Conservation (phyloP, 2,888 invertebrate genomes). For the Ischnura elegans region DNA sequence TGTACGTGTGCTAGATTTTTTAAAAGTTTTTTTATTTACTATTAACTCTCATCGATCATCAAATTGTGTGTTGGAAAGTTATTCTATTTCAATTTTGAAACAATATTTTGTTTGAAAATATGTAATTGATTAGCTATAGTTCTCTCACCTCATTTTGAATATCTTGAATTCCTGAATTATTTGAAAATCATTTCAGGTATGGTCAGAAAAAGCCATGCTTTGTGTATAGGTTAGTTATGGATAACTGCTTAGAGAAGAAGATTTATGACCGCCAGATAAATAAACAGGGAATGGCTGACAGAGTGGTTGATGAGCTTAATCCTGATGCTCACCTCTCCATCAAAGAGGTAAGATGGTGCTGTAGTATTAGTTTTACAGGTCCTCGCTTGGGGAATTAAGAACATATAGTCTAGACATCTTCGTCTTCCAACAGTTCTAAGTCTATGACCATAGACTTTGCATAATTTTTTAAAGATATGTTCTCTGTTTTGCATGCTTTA, state of each 20-base stretch:
- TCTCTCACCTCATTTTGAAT: not conserved
- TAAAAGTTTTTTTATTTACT: too few species aligned
- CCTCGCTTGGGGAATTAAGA: too few species aligned
- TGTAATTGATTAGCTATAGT: not conserved
- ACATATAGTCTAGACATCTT: too few species aligned
- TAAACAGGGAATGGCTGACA: slow-evolving; percentile 98
- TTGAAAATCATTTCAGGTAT: slow-evolving; percentile 82
- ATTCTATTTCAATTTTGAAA: too few species aligned
- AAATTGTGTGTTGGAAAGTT: too few species aligned
- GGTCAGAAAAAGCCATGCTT: slow-evolving; percentile 97
- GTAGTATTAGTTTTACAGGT: not conserved
- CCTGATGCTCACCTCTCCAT: slow-evolving; percentile 95
- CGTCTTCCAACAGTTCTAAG: too few species aligned
- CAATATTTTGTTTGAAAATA: too few species aligned
- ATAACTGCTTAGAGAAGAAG: slow-evolving; percentile 97
- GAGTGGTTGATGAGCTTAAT: slow-evolving; percentile 98
- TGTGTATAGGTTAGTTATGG: slow-evolving; percentile 97
- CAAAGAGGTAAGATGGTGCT: slow-evolving; percentile 84
- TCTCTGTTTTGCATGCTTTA: too few species aligned
- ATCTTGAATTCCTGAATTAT: not conserved
- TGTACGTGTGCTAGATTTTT: not conserved
- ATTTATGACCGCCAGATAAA: slow-evolving; percentile 99
- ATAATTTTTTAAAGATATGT: too few species aligned
- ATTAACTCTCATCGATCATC: too few species aligned
- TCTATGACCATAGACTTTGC: too few species aligned